A percentile compares a stretch with the other conserved stretches of the same genome.
phyloP scores from a whole-genome alignment of 1,140 invertebrate species.

The Tenebrio molitor region DNA sequence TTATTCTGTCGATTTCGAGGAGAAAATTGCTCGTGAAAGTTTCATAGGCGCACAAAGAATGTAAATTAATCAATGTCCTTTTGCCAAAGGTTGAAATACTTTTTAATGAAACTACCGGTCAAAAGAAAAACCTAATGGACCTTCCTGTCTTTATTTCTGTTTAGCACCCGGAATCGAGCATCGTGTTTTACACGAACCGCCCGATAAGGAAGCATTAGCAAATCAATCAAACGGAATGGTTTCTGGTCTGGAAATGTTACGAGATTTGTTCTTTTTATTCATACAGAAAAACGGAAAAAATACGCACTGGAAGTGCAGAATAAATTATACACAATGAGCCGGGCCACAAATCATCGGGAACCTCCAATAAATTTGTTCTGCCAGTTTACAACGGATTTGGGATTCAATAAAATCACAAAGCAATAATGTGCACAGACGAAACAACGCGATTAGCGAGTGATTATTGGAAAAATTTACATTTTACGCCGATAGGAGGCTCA shows the following conservation, averaged over 20 bases:
- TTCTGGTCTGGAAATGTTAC: too few relatives aligned
- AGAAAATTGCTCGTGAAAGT: neutral
- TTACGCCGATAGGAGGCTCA: neutral
- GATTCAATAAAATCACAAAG: constrained; percentile 30
- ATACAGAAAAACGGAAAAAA: too few relatives aligned
- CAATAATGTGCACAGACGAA: constrained; percentile 26
- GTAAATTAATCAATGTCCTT: neutral
- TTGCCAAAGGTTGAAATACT: neutral
- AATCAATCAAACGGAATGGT: too few relatives aligned
- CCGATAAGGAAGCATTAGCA: too few relatives aligned
- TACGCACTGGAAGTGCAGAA: too few relatives aligned
- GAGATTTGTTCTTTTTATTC: too few relatives aligned
- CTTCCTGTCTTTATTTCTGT: too few relatives aligned
- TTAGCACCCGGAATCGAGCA: too few relatives aligned
- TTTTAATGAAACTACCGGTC: neutral
- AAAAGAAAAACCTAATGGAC: neutral
- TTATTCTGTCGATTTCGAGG: neutral
- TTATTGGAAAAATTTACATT: constrained; percentile 24
- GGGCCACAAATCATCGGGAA: too few relatives aligned
- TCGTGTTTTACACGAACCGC: too few relatives aligned
- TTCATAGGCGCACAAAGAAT: neutral
- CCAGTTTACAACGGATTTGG: constrained; percentile 21
- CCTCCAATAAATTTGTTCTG: constrained; percentile 18
- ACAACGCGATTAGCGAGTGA: constrained; percentile 17
- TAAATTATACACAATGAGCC: too few relatives aligned